A percentile compares a stretch with the other conserved stretches of the same genome.
These are phyloP conservation scores for Drosophila subsilvestris DNA, from an alignment of 2,888 invertebrate species.

Conservation along the genomic window DNA sequence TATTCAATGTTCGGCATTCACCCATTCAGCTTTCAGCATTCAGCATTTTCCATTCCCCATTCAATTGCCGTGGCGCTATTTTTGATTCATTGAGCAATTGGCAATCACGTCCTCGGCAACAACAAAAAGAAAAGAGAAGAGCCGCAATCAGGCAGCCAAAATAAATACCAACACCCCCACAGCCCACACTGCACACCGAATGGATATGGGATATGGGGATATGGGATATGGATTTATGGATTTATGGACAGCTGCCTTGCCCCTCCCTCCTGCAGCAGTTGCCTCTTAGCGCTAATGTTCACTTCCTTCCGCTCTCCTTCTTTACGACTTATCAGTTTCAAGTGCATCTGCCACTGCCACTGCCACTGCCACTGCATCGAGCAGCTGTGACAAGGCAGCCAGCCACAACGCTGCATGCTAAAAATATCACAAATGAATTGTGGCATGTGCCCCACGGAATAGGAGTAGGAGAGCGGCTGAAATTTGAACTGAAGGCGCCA, in stretches of 20 bases:
- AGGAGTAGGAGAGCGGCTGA: constrained; percentile 1
- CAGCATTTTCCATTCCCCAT: constrained; percentile 18
- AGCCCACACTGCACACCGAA: neutral
- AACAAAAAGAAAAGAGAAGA: neutral
- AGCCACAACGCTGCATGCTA: constrained; percentile 32
- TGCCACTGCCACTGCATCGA: constrained; percentile 20
- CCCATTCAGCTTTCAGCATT: neutral
- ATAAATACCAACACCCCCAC: neutral
- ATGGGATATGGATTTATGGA: constrained; percentile 2
- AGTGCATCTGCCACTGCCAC: constrained; percentile 52
- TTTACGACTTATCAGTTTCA: constrained; percentile 58
- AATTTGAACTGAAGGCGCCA: constrained; percentile 19
- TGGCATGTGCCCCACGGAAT: constrained; percentile 73
- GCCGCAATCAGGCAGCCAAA: neutral
- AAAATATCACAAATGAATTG: constrained; percentile 71
- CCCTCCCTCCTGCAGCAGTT: constrained; percentile 9
- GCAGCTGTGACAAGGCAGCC: constrained; percentile 26
- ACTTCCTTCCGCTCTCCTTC: constrained; percentile 70
- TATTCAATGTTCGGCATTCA: constrained; percentile 1
- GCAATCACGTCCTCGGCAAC: constrained; percentile 53
- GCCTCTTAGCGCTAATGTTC: constrained; percentile 45
- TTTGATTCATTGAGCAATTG: constrained; percentile 72
- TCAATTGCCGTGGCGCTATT: constrained; percentile 49
- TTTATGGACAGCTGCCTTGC: constrained; percentile 22
- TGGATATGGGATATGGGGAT: neutral